Base-by-base conservation (phyloP, 2,113 vertebrate genomes). In the Gadus macrocephalus region DNA sequence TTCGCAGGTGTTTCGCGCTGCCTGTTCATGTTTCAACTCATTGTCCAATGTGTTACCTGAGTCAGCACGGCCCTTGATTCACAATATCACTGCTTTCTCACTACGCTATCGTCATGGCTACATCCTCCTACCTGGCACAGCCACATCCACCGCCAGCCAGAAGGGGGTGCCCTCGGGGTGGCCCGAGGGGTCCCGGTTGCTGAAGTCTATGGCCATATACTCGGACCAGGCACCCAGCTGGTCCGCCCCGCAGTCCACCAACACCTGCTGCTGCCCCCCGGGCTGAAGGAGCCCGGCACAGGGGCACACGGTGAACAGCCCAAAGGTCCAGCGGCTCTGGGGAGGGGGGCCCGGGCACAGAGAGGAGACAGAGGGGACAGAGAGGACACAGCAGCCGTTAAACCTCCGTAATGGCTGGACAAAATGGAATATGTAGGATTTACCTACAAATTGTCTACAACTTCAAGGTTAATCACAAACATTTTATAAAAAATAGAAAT, bases 221-320 rank as follows among this genome's bases (percentile, higher is more conserved):
- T 95, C 92, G 69, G 91, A 89, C 68, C 89, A 93, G 0, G 0
- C 79, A 15, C 96, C 95, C 31, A 89, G 62, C 1, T 92, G 82
- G n/a, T 94, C 94, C 19, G 94, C 92, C 0, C 72, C 4, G 66
- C 95, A 98, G 1, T 96, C 93, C 72, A 98, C 93, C 0, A 61
- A 93, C 79, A 99, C 85, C 55, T 77, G 8, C 78, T 95, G 94
- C 27, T 89, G 86, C 31, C 75, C 83, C 3, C 92, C 93, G 0
- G 95, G 78, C 17, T 70, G 12, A 19, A 99, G 12, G 25, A 62
- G 69, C 12, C 95, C 95, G 2, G 76, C 86, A 3, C 89, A 92
- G 0, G 96, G 96, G 73, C 71, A 92, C 68, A 98, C 82, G 0
- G 89, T 92, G 86, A 99, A 98, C 86, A 94, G 85, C 35, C 95